These are phyloP conservation scores for Drosophila nr. fundita DNA, from an alignment of 2,888 invertebrate species.

Conservation along the genomic window DNA sequence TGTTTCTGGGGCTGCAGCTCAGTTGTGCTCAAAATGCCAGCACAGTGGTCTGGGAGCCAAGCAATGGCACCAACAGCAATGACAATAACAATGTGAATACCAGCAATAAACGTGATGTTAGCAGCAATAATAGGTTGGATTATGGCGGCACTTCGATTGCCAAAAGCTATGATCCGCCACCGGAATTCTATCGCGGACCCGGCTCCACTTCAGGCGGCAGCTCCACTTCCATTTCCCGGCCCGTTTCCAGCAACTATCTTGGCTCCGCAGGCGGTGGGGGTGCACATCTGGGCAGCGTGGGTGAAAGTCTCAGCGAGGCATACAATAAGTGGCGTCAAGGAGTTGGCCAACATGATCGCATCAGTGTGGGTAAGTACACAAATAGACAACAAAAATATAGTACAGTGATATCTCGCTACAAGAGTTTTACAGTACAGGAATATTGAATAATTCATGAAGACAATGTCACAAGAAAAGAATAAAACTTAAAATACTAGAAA, in stretches of 20 bases:
- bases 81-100: constrained; percentile 32
- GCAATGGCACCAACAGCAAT: constrained; percentile 16
- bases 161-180: constrained; percentile 82
- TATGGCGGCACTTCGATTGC: constrained; percentile 56
- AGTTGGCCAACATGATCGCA: constrained; percentile 69
- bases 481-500: background rate
- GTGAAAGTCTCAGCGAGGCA: constrained; percentile 58
- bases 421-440: background rate
- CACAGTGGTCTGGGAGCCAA: constrained; percentile 50
- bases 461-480: background rate
- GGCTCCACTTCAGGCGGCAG: constrained; percentile 45
- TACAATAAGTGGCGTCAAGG: constrained; percentile 75
- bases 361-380: constrained; percentile 80
- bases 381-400: background rate
- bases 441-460: background rate
- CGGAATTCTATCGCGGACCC: constrained; percentile 81
- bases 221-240: constrained; percentile 12
- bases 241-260: background rate
- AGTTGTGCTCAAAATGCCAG: constrained; percentile 49
- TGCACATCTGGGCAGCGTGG: constrained; percentile 51
- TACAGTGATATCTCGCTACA: background rate
- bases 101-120: constrained; percentile 43
- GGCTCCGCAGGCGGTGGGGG: constrained; percentile 7
- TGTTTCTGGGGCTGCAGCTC: constrained; percentile 4
- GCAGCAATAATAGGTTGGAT: constrained; percentile 54